Percentiles rank a stretch among this genome's conserved stretches.
Evolutionary conservation across 1,140 invertebrate species (phyloP).

Genomic region (Parasteatoda tepidariorum): DNA sequence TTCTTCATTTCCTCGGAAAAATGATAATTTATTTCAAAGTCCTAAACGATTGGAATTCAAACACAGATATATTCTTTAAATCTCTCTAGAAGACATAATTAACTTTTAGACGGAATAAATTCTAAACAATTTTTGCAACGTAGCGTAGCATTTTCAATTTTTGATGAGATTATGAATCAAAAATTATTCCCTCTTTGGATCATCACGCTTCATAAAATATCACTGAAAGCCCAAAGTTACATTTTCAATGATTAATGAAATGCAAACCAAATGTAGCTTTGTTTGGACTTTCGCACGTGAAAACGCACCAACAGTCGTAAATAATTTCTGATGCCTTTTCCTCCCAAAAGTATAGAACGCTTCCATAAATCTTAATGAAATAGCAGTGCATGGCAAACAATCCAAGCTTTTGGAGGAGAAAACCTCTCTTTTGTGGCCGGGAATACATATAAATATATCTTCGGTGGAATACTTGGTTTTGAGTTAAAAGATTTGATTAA

Average conservation of each 20-base stretch:
- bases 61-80: too few relatives aligned
- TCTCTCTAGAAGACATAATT: too few relatives aligned
- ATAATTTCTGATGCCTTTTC: slow-evolving; percentile 11
- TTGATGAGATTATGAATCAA: neutral
- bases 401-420: neutral
- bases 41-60: too few relatives aligned
- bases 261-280: slow-evolving; percentile 20
- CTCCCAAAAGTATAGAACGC: slow-evolving; percentile 23
- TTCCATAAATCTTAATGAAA: slow-evolving; percentile 43
- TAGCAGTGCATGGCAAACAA: slow-evolving; percentile 15
- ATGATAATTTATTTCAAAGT: too few relatives aligned
- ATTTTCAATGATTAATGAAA: slow-evolving; percentile 36
- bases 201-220: neutral
- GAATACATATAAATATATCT: slow-evolving; percentile 22
- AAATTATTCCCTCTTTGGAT: neutral
- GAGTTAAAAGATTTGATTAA: slow-evolving; percentile 26
- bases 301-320: neutral
- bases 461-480: neutral
- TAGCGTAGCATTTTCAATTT: neutral
- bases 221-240: neutral
- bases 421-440: neutral
- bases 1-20: too few relatives aligned
- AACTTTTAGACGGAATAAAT: too few relatives aligned
- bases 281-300: slow-evolving; percentile 4
- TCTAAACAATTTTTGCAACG: too few relatives aligned